These are phyloP conservation scores for Eulemur rubriventer DNA, from an alignment of 2,797 vertebrate species.

Conservation along the genomic window DNA sequence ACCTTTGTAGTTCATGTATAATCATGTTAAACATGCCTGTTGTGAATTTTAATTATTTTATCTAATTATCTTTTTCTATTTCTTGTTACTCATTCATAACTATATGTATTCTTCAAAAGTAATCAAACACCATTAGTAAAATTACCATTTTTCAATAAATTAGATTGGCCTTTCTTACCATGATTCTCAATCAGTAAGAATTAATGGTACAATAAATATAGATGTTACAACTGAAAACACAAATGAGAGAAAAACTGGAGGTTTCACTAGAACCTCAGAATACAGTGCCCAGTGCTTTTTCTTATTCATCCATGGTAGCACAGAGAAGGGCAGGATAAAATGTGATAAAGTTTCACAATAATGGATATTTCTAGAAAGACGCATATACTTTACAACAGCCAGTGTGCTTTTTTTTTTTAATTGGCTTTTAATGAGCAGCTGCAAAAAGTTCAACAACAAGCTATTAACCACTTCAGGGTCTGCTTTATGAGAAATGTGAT, in stretches of 20 bases:
- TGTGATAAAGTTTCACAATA: background rate
- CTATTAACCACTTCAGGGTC: constrained; percentile 5
- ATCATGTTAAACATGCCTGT: background rate
- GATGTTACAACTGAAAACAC: background rate
- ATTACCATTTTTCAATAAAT: background rate
- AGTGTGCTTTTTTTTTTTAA: background rate
- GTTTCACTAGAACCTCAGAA: background rate
- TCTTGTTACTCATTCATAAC: constrained; percentile 1
- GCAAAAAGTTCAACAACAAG: constrained; percentile 26
- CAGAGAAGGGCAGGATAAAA: background rate
- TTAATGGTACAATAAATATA: background rate
- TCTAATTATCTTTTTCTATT: background rate
- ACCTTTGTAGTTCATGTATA: background rate
- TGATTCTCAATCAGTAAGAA: background rate
- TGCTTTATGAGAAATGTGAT: constrained; percentile 31
- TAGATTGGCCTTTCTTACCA: background rate
- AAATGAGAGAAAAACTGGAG: background rate
- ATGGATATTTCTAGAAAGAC: background rate
- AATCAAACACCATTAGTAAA: background rate
- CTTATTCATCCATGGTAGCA: background rate
- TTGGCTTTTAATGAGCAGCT: constrained; percentile 45
- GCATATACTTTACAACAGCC: background rate
- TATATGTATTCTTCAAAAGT: background rate
- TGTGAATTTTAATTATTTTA: constrained; percentile 30
- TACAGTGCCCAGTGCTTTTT: background rate